Evolutionary conservation across 2,888 invertebrate species (phyloP), one percentile per base, ranked within the genome.

Genomic region (Micoletzkya japonica): DNA sequence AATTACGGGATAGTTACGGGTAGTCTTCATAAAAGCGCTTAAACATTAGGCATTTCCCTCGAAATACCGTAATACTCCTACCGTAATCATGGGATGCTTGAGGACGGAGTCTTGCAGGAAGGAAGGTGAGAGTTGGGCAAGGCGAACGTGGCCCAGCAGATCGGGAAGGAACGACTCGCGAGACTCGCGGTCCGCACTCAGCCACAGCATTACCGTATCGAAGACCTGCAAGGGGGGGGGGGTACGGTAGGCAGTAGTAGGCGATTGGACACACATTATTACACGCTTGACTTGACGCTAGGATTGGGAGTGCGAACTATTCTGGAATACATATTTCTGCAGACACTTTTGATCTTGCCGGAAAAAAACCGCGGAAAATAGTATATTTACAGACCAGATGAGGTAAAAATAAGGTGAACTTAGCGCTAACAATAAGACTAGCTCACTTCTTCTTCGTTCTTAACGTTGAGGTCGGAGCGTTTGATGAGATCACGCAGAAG

Each of bases 131-230:
- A 88, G 76, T 37, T 87, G 83, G 0, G 87, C 85, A 36, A 88
- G 80, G 70, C 86, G 86, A 2, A 88, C 84, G 68, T 85, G 78
- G 7, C 66, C 52, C n/a, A 79, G 72, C 0, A 79, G 73, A 4
- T 76, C 73, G n/a, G 72, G 72, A 20, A 79, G 69, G 56, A 74
- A 56, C 7, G 77, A 72, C 60, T 79, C 78, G 2, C 34, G 52
- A 24, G 34, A 24, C 26, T 77, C 80, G 0, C 73, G 37, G 70
- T 87, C 86, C 66, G 84, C 79, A 14, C 83, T 84, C 24, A 88
- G 79, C 88, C 88, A 88, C 32, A 76, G 76, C 73, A 87, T 84
- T 10, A 87, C 84, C 17, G 87, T 85, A 68, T 88, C 87, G 77
- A 86, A 88, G 10, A 87, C 82, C 63, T 87, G 79, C 6, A 70